phyloP scores from a whole-genome alignment of 2,113 vertebrate genomes.

The Elephas maximus region DNA sequence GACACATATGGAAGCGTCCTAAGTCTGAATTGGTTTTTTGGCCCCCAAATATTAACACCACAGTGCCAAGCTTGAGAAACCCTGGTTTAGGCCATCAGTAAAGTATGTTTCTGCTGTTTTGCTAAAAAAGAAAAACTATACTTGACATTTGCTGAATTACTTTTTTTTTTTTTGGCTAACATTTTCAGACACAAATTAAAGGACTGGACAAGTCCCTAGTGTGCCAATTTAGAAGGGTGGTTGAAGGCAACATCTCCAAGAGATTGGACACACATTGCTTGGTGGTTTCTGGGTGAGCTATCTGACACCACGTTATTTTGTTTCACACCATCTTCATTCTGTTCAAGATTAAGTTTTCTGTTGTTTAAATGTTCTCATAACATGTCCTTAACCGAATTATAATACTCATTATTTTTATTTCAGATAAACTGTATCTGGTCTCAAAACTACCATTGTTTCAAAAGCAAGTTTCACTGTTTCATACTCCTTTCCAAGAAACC shows the following conservation, averaged over 20 bases:
- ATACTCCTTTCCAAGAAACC: neutral
- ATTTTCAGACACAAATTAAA: neutral
- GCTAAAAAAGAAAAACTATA: neutral
- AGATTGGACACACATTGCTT: neutral
- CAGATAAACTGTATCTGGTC: neutral
- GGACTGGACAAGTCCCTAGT: neutral
- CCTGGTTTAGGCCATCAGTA: neutral
- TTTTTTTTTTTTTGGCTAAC: too few relatives aligned
- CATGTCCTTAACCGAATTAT: neutral
- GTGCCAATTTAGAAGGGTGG: neutral
- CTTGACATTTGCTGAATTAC: neutral
- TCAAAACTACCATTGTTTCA: conserved; percentile 10
- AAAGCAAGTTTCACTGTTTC: neutral
- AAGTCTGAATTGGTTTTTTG: too few relatives aligned
- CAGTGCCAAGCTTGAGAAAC: neutral
- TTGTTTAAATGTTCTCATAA: neutral
- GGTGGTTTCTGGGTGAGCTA: neutral
- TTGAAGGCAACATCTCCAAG: neutral
- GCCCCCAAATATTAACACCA: neutral
- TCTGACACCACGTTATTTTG: neutral
- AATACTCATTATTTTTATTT: conserved; percentile 5
- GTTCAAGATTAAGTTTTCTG: neutral
- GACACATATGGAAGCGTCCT: too few relatives aligned
- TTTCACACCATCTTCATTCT: neutral
- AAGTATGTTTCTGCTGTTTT: neutral